phyloP scores from a whole-genome alignment of 2,113 vertebrate genomes.

The Pionites leucogaster region DNA sequence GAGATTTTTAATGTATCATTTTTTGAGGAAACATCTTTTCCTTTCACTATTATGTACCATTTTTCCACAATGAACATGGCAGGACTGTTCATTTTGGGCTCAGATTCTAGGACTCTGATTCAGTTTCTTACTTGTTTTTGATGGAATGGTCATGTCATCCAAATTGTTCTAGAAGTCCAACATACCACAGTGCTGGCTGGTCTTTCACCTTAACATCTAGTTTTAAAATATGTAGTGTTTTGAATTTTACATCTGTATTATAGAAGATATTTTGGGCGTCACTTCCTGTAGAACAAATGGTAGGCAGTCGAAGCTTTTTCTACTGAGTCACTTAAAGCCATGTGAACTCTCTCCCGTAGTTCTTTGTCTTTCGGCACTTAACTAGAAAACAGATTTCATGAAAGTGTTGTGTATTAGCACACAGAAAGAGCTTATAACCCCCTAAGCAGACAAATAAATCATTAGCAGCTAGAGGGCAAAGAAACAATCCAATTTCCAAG shows the following conservation, averaged over 20 bases:
- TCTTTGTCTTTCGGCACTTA: not conserved
- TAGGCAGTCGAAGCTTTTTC: not conserved
- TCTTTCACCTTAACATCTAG: not conserved
- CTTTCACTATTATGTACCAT: rapidly evolving
- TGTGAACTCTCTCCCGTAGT: not conserved
- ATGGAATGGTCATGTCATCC: not conserved
- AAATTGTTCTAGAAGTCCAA: not conserved
- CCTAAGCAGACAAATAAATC: not conserved
- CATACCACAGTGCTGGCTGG: not conserved
- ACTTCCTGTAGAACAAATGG: not conserved
- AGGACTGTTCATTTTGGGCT: not conserved
- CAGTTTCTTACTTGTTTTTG: not conserved
- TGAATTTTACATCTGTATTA: not conserved
- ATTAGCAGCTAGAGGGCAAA: not conserved
- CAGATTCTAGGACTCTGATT: not conserved
- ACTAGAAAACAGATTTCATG: not conserved
- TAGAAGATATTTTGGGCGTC: not conserved
- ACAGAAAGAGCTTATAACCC: not conserved
- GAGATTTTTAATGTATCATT: not conserved
- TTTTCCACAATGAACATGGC: not conserved
- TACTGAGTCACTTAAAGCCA: not conserved
- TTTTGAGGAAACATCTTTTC: not conserved
- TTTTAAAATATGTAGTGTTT: not conserved
- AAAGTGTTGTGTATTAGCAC: not conserved
- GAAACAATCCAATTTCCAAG: not conserved